phyloP scores from a whole-genome alignment of 2,113 vertebrate genomes.

The Serilophus lunatus region DNA sequence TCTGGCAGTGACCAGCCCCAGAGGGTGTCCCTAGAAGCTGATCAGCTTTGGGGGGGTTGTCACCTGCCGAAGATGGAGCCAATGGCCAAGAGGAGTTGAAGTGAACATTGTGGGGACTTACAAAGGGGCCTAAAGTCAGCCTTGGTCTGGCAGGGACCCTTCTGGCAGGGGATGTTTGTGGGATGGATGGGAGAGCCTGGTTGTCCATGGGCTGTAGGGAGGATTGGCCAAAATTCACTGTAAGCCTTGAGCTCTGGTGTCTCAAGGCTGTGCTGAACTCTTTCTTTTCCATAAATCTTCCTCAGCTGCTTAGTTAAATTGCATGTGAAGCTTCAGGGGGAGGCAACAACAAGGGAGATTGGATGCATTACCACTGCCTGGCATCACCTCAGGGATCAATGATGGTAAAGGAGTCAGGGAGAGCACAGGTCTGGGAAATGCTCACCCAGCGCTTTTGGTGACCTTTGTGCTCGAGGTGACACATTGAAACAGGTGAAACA shows the following conservation, averaged over 20 bases:
- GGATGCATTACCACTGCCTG: not conserved
- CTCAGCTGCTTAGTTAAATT: not conserved
- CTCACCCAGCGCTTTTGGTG: accelerated
- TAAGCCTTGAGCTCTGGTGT: not conserved
- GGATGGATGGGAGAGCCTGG: not conserved
- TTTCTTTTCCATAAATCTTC: not conserved
- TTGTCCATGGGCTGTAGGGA: too few relatives aligned
- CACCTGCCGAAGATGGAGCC: not conserved
- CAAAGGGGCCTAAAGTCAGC: not conserved
- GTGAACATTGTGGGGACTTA: accelerated
- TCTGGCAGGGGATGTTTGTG: accelerated
- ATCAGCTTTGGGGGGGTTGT: not conserved
- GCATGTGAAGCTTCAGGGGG: not conserved
- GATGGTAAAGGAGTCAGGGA: not conserved
- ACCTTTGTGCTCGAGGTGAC: accelerated
- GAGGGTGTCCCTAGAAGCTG: not conserved
- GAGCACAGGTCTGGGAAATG: accelerated
- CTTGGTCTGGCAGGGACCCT: not conserved
- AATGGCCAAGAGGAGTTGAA: not conserved
- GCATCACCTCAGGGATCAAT: too few relatives aligned
- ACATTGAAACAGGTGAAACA: not conserved
- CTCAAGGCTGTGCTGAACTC: not conserved
- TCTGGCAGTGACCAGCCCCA: not conserved
- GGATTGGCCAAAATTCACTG: accelerated
- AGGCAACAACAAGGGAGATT: not conserved